Percentiles rank a stretch among this genome's conserved stretches.
Evolutionary conservation across 2,888 invertebrate species (phyloP).

Genomic region (Aphodius sticticus): DNA sequence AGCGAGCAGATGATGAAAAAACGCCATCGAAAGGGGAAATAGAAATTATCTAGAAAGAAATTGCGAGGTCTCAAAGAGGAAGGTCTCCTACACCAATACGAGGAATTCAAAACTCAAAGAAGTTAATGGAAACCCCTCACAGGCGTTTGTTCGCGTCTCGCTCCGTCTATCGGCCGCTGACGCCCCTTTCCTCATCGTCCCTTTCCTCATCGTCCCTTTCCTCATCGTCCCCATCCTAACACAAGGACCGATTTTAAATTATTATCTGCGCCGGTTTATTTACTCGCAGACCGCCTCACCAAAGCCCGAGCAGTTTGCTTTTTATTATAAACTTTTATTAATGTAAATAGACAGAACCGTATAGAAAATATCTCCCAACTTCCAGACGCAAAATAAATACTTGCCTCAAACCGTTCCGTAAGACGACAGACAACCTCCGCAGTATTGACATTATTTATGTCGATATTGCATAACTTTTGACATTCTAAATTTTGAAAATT

Average conservation of each 20-base stretch:
- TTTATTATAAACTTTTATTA: constrained; percentile 46
- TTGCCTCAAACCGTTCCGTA: not conserved
- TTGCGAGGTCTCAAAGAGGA: constrained; percentile 45
- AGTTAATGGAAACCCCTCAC: constrained; percentile 67
- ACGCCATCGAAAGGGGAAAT: constrained; percentile 42
- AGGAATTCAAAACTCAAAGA: constrained; percentile 44
- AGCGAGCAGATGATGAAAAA: not conserved
- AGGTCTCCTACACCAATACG: constrained; percentile 19
- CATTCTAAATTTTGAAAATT: too few species aligned
- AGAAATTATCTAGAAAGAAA: constrained; percentile 48
- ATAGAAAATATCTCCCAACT: not conserved
- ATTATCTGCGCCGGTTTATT: constrained; percentile 40
- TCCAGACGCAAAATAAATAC: constrained; percentile 23
- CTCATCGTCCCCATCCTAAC: constrained; percentile 46
- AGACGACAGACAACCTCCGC: not conserved
- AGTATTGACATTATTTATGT: not conserved
- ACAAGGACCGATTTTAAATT: constrained; percentile 54
- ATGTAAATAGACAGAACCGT: constrained; percentile 32
- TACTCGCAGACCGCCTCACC: not conserved
- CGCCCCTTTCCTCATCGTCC: too few species aligned
- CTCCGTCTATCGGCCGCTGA: constrained; percentile 7
- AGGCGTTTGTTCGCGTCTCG: constrained; percentile 65
- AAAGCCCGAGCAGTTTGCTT: constrained; percentile 47
- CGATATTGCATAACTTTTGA: not conserved
- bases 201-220: constrained; percentile 45